These are phyloP conservation scores for Quadroppia sp. DNA, from an alignment of 2,888 invertebrate species.

Conservation along the genomic window DNA sequence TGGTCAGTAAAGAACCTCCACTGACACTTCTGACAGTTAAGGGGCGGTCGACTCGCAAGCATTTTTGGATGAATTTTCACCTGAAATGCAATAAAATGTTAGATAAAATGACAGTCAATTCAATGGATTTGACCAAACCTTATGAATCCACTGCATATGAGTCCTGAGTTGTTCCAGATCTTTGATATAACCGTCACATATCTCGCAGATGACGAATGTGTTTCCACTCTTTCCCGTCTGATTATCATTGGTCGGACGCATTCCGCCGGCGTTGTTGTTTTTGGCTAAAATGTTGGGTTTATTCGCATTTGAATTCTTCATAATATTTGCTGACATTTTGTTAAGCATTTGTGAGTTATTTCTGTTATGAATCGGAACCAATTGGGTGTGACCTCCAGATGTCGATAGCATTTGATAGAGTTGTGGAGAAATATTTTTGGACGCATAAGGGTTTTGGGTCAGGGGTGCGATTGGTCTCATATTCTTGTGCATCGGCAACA, in stretches of 20 bases:
- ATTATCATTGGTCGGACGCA: slow-evolving; percentile 12
- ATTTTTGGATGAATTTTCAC: slow-evolving; percentile 93
- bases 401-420: slow-evolving; percentile 44
- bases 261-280: background rate
- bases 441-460: slow-evolving; percentile 1
- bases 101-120: slow-evolving; percentile 43
- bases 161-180: slow-evolving; percentile 87
- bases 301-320: slow-evolving; percentile 24
- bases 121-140: slow-evolving; percentile 53
- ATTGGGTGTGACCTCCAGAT: slow-evolving; percentile 34
- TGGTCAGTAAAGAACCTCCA: slow-evolving; percentile 95
- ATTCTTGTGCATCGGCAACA: background rate
- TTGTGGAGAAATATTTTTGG: slow-evolving; percentile 39
- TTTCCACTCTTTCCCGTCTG: slow-evolving; percentile 53
- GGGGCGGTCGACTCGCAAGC: slow-evolving; percentile 88
- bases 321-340: slow-evolving; percentile 22
- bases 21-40: slow-evolving; percentile 94
- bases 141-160: slow-evolving; percentile 97
- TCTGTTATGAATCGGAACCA: slow-evolving; percentile 38
- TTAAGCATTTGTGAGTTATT: slow-evolving; percentile 34
- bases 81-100: slow-evolving; percentile 20
- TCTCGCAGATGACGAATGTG: slow-evolving; percentile 91
- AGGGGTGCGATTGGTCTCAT: slow-evolving; percentile 8
- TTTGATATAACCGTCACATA: slow-evolving; percentile 94
- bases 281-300: slow-evolving; percentile 41